Base-by-base conservation (phyloP, 1,140 invertebrate species). In the Caenorhabditis remanei region DNA sequence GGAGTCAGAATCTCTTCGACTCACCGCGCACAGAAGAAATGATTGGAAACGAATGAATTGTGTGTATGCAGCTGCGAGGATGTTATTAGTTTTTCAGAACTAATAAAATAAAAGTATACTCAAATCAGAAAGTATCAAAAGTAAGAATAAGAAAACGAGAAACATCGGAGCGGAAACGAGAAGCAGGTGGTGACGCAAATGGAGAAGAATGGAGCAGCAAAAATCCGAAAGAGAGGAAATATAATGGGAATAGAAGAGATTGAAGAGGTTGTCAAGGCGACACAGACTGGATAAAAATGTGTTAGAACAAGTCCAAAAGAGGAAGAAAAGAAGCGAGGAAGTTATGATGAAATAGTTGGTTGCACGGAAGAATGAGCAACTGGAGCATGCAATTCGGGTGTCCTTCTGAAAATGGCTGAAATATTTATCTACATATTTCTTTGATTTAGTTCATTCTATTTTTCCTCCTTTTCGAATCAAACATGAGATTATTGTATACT, bases 201-300 rank as follows among this genome's bases (percentile, higher is more conserved):
- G 48, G 21, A 84, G 41, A 84, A 63, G 46, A 79, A 84, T 58
- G 43, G 83, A 63, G 55, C 53, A 46, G 55, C 21, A 63, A 63
- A 84, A 63, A n/a, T 48, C 83, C 32, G 58, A 84, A 61, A 83
- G 21, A 43, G 79, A 83, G 43, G 48, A 24, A 55, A 61, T 58
- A 61, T 63, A 84, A 11, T 61, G 55, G 0, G 9, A n/a, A 16
- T 11, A 58, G 32, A 56, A 84, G 83, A 84, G 41, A 11, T 11
- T 53, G 13, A 58, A 24, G 14, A 16, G 83, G 48, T 61, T 58
- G 58, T 58, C 53, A 84, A 48, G 83, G 83, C 53, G 32, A 84
- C 55, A 79, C 24, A 79, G 71, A 50, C 65, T n/a, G 71, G 71
- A 79, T 79, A 79, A 79, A n/a, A 53, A 53, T 79, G 71, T 79